Percentiles rank a stretch among this genome's conserved stretches.
Conservation (phyloP, 2,797 vertebrate genomes). For the Mus spretus region DNA sequence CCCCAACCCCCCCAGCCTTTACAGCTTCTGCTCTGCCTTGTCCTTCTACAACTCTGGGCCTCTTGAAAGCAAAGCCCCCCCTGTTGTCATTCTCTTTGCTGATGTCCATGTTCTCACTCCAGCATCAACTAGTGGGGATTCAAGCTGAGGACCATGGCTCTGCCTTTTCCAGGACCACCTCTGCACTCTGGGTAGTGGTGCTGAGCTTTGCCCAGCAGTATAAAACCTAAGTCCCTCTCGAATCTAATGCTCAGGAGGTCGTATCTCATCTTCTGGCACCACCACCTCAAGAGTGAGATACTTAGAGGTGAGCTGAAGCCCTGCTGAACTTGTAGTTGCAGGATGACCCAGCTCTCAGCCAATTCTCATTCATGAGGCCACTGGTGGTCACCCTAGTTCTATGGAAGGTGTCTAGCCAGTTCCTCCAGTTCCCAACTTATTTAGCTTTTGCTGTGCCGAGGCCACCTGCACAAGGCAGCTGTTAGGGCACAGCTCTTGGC, state of each 20-base stretch:
- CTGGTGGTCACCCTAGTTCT: constrained; percentile 90
- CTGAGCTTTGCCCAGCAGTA: constrained; percentile 74
- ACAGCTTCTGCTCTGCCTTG: constrained; percentile 93
- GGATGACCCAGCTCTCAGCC: constrained; percentile 90
- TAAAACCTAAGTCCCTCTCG: constrained; percentile 92
- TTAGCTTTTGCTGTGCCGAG: constrained; percentile 93
- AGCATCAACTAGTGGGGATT: constrained; percentile 87
- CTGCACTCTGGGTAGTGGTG: constrained; percentile 78
- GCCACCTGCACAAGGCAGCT: constrained; percentile 95
- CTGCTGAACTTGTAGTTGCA: constrained; percentile 91
- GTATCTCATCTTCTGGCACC: constrained; percentile 80
- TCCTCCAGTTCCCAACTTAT: constrained; percentile 95
- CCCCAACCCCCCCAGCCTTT: constrained; percentile 93
- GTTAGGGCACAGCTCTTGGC: constrained; percentile 93
- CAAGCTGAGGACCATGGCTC: not conserved
- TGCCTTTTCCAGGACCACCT: constrained; percentile 67
- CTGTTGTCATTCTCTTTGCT: constrained; percentile 90
- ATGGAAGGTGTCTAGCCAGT: constrained; percentile 93
- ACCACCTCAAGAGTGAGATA: constrained; percentile 91
- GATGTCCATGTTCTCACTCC: constrained; percentile 93
- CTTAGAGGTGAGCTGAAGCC: constrained; percentile 90
- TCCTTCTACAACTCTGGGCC: constrained; percentile 89
- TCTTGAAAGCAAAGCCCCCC: constrained; percentile 64
- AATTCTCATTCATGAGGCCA: constrained; percentile 91
- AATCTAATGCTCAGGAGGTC: constrained; percentile 87